These are phyloP conservation scores for Pyrochroa serraticornis DNA, from an alignment of 2,888 invertebrate species.

Conservation along the genomic window DNA sequence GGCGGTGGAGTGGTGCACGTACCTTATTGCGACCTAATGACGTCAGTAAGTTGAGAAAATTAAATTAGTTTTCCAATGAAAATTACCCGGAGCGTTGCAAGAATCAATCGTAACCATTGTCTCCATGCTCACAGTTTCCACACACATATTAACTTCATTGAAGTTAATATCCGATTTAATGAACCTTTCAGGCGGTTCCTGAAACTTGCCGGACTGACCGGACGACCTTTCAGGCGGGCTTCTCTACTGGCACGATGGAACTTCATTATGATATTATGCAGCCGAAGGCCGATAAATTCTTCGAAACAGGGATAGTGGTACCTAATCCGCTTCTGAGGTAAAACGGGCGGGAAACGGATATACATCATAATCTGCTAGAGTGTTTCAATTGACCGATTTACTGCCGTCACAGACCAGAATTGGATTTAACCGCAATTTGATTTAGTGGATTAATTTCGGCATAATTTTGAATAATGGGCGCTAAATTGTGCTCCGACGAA, in stretches of 20 bases:
- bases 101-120: no score
- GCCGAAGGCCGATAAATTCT: slow-evolving; percentile 14
- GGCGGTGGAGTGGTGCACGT: no score
- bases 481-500: slow-evolving; percentile 35
- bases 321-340: slow-evolving; percentile 18
- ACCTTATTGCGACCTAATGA: no score
- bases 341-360: slow-evolving; percentile 38
- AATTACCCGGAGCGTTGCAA: no score
- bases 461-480: slow-evolving; percentile 50
- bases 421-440: slow-evolving; percentile 49
- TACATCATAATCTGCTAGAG: slow-evolving; percentile 44
- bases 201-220: slow-evolving; percentile 10
- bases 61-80: no score
- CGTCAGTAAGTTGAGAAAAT: no score
- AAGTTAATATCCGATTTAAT: slow-evolving; percentile 8
- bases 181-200: slow-evolving; percentile 5
- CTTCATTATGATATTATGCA: slow-evolving; percentile 12
- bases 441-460: slow-evolving; percentile 51
- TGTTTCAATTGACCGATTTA: slow-evolving; percentile 49
- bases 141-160: no score
- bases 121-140: no score
- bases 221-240: background rate
- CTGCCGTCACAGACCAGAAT: slow-evolving; percentile 45
- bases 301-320: slow-evolving; percentile 17
- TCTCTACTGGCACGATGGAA: background rate